phyloP scores from a whole-genome alignment of 2,113 vertebrate genomes.

The Semnornis frantzii region DNA sequence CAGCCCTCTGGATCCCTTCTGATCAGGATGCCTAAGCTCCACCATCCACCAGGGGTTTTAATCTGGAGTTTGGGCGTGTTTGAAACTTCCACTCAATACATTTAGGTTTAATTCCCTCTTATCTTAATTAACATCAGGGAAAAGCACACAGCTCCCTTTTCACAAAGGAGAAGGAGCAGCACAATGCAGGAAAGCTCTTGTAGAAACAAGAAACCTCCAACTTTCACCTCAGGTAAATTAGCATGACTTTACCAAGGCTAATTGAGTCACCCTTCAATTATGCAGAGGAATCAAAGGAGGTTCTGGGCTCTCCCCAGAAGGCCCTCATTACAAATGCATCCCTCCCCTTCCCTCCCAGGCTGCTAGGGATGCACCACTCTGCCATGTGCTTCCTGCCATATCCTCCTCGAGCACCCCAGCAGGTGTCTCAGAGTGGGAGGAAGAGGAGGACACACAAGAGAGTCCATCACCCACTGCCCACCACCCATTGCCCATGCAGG shows the following conservation, averaged over 20 bases:
- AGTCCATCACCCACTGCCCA: neutral
- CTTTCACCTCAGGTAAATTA: constrained; percentile 10
- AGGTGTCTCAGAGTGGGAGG: neutral
- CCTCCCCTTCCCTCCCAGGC: neutral
- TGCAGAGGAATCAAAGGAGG: neutral
- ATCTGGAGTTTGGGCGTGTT: neutral
- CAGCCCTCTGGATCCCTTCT: no score
- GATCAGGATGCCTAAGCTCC: fast-evolving
- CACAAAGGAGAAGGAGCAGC: neutral
- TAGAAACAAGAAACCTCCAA: constrained; percentile 9
- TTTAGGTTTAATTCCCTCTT: neutral
- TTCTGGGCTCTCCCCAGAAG: neutral
- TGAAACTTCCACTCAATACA: neutral
- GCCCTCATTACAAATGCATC: neutral
- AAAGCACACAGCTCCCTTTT: neutral
- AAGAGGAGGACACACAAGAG: no score
- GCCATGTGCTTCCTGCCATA: neutral
- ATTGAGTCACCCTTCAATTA: constrained; percentile 13
- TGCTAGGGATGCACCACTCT: fast-evolving
- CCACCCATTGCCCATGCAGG: no score
- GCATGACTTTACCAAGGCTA: neutral
- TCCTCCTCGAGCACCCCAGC: neutral
- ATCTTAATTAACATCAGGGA: constrained; percentile 31
- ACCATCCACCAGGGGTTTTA: neutral
- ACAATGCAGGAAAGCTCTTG: neutral